Conservation (phyloP, 2,888 invertebrate species). For the Aleiodes testaceus region DNA sequence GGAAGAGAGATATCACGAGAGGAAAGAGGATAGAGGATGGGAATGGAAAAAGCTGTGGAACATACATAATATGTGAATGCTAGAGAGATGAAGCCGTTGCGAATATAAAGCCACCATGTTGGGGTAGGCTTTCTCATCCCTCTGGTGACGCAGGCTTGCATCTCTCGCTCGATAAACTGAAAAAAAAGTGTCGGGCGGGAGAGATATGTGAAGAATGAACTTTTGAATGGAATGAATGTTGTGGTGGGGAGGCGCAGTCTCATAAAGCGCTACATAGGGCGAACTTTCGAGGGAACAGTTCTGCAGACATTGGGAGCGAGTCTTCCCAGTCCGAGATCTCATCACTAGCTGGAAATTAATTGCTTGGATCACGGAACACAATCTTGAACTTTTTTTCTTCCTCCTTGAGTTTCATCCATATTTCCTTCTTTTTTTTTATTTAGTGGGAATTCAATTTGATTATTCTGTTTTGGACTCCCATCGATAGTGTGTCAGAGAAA, state of each 20-base stretch:
- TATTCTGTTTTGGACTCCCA: no score
- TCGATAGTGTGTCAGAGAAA: no score
- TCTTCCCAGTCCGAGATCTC: slow-evolving; percentile 31
- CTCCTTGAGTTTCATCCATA: no score
- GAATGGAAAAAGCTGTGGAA: neutral
- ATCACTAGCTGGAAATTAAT: neutral
- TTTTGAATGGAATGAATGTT: slow-evolving; percentile 44
- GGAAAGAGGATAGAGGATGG: no score
- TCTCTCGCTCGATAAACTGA: slow-evolving; percentile 38
- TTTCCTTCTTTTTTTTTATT: no score
- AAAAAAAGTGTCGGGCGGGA: slow-evolving; percentile 32
- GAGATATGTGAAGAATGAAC: slow-evolving; percentile 45
- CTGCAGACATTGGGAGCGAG: slow-evolving; percentile 50
- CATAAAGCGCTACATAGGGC: no score
- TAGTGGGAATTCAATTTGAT: no score
- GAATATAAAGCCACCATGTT: slow-evolving; percentile 33
- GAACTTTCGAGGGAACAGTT: slow-evolving; percentile 17
- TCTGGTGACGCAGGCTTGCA: neutral
- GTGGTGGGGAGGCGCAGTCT: slow-evolving; percentile 26
- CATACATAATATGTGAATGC: slow-evolving; percentile 1
- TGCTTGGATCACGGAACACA: neutral
- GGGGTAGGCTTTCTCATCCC: slow-evolving; percentile 48
- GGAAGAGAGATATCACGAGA: slow-evolving; percentile 10
- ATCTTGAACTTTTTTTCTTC: neutral
- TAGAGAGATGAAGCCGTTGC: slow-evolving; percentile 28